Evolutionary conservation across 1,140 invertebrate genomes (phyloP).

Genomic region (Zelostemma sp.): DNA sequence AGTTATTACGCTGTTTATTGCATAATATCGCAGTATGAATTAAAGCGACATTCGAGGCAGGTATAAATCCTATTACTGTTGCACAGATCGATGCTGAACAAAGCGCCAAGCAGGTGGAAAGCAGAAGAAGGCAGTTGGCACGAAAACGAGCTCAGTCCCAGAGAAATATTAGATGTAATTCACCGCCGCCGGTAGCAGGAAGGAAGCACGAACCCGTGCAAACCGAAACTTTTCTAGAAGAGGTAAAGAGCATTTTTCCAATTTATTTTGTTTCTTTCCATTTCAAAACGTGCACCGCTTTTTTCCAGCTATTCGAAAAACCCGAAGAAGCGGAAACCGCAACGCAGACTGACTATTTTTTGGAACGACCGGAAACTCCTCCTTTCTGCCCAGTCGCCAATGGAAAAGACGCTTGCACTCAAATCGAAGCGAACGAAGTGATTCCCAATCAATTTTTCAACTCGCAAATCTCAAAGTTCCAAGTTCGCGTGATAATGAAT

Average conservation of each 20-base stretch:
- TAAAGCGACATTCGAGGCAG: neutral
- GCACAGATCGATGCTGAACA: conserved; percentile 72
- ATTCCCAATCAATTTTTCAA: conserved; percentile 56
- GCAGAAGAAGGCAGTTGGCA: conserved; percentile 73
- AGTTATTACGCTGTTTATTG: too few relatives aligned
- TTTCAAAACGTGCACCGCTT: too few relatives aligned
- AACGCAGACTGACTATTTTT: conserved; percentile 88
- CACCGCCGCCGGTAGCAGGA: conserved; percentile 81
- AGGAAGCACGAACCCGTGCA: conserved; percentile 87
- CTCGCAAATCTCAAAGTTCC: neutral
- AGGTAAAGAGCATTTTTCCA: too few relatives aligned
- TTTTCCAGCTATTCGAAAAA: conserved; percentile 76
- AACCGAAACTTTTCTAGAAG: conserved; percentile 89
- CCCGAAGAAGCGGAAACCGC: conserved; percentile 80
- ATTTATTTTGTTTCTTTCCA: too few relatives aligned
- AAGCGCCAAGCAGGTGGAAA: conserved; percentile 73
- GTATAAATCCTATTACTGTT: neutral
- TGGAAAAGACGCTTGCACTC: conserved; percentile 84
- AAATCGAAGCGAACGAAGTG: conserved; percentile 90
- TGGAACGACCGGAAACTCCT: conserved; percentile 83
- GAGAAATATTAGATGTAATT: conserved; percentile 70
- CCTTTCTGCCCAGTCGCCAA: conserved; percentile 82
- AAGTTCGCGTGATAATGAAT: neutral
- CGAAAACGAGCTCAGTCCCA: conserved; percentile 72
- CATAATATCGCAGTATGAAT: too few relatives aligned